Percentiles rank a stretch among this genome's conserved stretches.
Conservation (phyloP, 92 coral and sea anemone genomes). For the Plumapathes pennacea region DNA sequence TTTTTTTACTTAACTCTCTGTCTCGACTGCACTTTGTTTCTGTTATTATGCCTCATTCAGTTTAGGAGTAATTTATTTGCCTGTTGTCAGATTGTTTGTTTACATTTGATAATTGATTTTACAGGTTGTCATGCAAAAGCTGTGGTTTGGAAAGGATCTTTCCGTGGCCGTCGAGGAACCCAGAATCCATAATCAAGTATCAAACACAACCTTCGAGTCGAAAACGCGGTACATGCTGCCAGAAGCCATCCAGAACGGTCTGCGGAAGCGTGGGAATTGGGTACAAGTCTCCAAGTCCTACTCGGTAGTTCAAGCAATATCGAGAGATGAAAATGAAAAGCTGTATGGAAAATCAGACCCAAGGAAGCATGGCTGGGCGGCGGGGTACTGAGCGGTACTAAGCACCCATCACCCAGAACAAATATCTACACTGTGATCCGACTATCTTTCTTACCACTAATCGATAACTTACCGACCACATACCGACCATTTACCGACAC, state of each 20-base stretch:
- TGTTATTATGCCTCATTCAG: too few species aligned
- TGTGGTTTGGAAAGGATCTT: conserved; percentile 65
- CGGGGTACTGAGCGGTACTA: conserved; percentile 52
- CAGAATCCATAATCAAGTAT: conserved; percentile 66
- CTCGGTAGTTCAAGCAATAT: conserved; percentile 77
- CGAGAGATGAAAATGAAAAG: conserved; percentile 43
- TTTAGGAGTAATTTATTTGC: too few species aligned
- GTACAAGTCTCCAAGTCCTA: conserved; percentile 9
- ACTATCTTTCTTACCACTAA: too few species aligned
- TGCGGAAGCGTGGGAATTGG: conserved; percentile 57
- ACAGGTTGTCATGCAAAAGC: conserved; percentile 58
- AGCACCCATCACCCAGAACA: too few species aligned
- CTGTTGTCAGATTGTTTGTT: too few species aligned
- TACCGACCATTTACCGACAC: too few species aligned
- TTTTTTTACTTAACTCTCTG: too few species aligned
- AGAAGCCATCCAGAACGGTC: conserved; percentile 40
- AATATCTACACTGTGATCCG: too few species aligned
- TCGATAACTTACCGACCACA: too few species aligned
- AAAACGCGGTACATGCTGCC: conserved; percentile 28
- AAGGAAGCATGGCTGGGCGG: conserved; percentile 78
- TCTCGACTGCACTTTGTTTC: too few species aligned
- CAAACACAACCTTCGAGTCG: conserved; percentile 46
- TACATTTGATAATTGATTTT: not conserved
- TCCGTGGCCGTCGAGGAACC: conserved; percentile 46
- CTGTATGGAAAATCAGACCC: conserved; percentile 87